phyloP scores from a whole-genome alignment of 2,797 vertebrate genomes.

The Enteromius viviparus region DNA sequence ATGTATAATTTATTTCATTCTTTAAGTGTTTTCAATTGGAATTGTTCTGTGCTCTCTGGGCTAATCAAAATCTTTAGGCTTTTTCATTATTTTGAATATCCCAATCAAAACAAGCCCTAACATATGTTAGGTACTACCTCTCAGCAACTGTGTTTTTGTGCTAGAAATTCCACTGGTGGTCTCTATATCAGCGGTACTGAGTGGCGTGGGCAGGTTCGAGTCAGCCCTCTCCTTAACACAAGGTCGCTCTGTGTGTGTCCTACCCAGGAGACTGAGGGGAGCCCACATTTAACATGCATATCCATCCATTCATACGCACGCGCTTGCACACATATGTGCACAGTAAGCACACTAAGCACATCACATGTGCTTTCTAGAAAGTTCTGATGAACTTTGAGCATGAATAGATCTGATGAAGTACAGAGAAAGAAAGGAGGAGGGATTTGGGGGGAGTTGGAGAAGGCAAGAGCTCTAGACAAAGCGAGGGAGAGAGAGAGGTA shows the following conservation, averaged over 20 bases:
- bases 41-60: background rate
- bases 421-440: slow-evolving; percentile 59
- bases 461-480: slow-evolving; percentile 30
- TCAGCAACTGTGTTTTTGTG: slow-evolving; percentile 69
- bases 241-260: slow-evolving; percentile 82
- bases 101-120: slow-evolving; percentile 16
- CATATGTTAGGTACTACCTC: slow-evolving; percentile 33
- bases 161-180: slow-evolving; percentile 40
- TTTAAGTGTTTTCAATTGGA: background rate
- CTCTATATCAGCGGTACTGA: slow-evolving; percentile 62
- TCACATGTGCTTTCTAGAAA: slow-evolving; percentile 53
- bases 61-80: background rate
- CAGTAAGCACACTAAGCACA: slow-evolving; percentile 75
- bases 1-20: background rate
- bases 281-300: slow-evolving; percentile 58
- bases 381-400: slow-evolving; percentile 68
- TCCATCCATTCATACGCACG: slow-evolving; percentile 38
- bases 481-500: slow-evolving; percentile 31
- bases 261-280: slow-evolving; percentile 75
- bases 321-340: slow-evolving; percentile 33
- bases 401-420: slow-evolving; percentile 74
- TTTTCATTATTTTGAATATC: slow-evolving; percentile 18
- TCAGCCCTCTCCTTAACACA: slow-evolving; percentile 73
- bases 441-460: slow-evolving; percentile 38
- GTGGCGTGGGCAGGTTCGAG: slow-evolving; percentile 69